Conservation (phyloP, 2,888 invertebrate genomes). For the Macrophya alboannulata region DNA sequence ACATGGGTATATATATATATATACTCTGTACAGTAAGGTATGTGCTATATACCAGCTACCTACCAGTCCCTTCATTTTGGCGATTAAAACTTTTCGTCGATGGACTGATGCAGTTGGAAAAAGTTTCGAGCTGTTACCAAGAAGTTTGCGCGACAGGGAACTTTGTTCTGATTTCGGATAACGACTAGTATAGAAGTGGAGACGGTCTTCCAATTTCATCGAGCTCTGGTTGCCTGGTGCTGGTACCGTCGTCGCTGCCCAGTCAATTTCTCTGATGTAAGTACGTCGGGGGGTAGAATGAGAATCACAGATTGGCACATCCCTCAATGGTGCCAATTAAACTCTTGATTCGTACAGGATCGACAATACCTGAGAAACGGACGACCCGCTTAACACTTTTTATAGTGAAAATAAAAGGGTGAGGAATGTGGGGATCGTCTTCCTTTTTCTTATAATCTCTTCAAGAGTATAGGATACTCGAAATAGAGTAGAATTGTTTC, state of each 20-base stretch:
- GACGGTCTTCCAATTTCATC: slow-evolving; percentile 38
- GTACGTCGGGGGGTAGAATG: neutral
- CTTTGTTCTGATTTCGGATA: slow-evolving; percentile 53
- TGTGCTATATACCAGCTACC: neutral
- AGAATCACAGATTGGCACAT: slow-evolving; percentile 26
- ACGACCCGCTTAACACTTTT: neutral
- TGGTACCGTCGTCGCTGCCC: neutral
- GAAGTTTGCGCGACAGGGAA: slow-evolving; percentile 41
- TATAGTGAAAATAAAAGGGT: neutral
- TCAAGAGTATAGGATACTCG: neutral
- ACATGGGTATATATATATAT: neutral
- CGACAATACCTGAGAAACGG: neutral
- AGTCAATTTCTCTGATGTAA: slow-evolving; percentile 18
- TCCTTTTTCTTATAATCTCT: neutral
- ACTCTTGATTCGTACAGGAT: slow-evolving; percentile 2
- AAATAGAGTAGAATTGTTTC: neutral
- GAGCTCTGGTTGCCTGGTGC: neutral
- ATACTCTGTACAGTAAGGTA: neutral
- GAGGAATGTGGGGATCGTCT: neutral
- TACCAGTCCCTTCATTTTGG: slow-evolving; percentile 28
- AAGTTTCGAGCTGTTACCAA: slow-evolving; percentile 38
- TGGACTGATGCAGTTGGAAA: slow-evolving; percentile 38
- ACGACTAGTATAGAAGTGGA: slow-evolving; percentile 36
- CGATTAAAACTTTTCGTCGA: slow-evolving; percentile 44
- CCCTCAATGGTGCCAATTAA: slow-evolving; percentile 23